Conservation (phyloP, 2,888 invertebrate species). For the Cryptocephalus moraei region DNA sequence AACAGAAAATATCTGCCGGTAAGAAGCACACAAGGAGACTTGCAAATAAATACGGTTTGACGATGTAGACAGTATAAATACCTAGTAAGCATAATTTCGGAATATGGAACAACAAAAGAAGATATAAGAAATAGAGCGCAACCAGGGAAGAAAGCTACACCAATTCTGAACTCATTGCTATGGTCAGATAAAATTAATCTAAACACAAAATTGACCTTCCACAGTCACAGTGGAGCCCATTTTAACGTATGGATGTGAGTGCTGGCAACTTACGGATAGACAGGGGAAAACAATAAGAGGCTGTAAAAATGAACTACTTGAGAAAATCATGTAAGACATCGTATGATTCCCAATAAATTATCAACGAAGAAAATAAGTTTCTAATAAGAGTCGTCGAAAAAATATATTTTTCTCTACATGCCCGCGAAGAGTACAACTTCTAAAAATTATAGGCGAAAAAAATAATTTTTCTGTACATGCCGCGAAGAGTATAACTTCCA, state of each 20-base stretch:
- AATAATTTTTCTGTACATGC: too few species aligned
- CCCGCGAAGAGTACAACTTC: too few species aligned
- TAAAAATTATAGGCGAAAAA: too few species aligned
- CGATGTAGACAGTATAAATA: constrained; percentile 2
- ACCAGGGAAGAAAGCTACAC: constrained; percentile 1
- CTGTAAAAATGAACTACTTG: constrained; percentile 3
- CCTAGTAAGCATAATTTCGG: constrained; percentile 1
- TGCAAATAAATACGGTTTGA: neutral
- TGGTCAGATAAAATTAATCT: constrained; percentile 1
- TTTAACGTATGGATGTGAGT: neutral
- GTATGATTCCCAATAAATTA: too few species aligned
- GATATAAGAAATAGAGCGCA: neutral
- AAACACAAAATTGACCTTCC: constrained; percentile 1
- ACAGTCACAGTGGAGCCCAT: neutral
- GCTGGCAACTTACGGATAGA: constrained; percentile 1
- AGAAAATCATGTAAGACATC: constrained; percentile 3
- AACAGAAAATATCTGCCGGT: constrained; percentile 1
- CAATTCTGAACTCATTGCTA: constrained; percentile 2
- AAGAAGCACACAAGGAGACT: neutral
- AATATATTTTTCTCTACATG: too few species aligned
- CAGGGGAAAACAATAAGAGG: neutral
- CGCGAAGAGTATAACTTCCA: too few species aligned
- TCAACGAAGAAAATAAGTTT: too few species aligned
- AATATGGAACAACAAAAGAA: constrained; percentile 1
- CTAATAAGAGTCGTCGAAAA: too few species aligned